phyloP scores from a whole-genome alignment of 2,113 vertebrate genomes.

The Condylura cristata region DNA sequence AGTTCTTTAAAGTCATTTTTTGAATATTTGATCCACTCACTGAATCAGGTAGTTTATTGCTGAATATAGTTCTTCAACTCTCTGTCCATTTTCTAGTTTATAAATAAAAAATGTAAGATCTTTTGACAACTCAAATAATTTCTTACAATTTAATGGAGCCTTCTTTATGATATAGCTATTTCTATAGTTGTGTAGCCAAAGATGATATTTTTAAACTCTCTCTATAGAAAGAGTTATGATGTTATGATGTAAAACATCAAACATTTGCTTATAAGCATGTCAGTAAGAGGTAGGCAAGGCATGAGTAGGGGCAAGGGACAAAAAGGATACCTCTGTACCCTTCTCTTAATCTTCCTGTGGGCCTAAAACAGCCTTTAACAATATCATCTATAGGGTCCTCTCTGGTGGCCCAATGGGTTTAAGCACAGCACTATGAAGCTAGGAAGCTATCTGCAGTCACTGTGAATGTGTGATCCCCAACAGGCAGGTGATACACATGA shows the following conservation, averaged over 20 bases:
- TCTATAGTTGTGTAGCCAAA: not conserved
- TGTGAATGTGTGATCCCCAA: too few species aligned
- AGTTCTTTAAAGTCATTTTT: not conserved
- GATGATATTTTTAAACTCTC: not conserved
- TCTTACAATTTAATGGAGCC: not conserved
- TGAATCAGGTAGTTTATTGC: slow-evolving; percentile 40
- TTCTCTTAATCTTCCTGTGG: not conserved
- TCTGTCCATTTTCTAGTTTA: not conserved
- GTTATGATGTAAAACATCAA: not conserved
- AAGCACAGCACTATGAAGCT: too few species aligned
- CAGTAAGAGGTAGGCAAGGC: not conserved
- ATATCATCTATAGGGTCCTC: not conserved
- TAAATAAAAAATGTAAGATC: slow-evolving; percentile 17
- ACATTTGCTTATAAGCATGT: not conserved
- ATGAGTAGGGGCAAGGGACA: not conserved
- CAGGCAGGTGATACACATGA: too few species aligned
- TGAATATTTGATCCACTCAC: slow-evolving; percentile 9
- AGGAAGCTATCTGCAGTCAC: too few species aligned
- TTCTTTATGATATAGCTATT: not conserved
- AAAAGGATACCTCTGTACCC: not conserved
- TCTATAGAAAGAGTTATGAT: not conserved
- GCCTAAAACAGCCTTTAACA: too few species aligned
- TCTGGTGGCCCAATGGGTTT: too few species aligned
- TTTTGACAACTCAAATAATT: slow-evolving; percentile 21
- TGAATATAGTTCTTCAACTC: not conserved